phyloP scores from a whole-genome alignment of 1,140 invertebrate species.

The Campoletis sonorensis region DNA sequence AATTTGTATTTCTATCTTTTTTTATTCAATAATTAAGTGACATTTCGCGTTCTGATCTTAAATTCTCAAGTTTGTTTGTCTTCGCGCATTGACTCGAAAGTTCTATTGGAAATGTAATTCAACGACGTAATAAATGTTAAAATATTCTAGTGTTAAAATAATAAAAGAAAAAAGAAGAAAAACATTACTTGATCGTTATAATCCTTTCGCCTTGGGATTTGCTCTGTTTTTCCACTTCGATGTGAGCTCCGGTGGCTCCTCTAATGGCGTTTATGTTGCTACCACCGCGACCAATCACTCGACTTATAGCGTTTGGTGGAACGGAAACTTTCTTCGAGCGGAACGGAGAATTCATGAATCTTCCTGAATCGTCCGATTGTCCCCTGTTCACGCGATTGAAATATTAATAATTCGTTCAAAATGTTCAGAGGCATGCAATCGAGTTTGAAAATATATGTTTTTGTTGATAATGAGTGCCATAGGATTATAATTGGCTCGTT shows the following conservation, averaged over 20 bases:
- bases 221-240: conserved; percentile 97
- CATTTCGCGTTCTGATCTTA: too few relatives aligned
- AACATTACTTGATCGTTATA: conserved; percentile 92
- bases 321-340: conserved; percentile 92
- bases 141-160: neutral
- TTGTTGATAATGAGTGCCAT: neutral
- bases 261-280: conserved; percentile 98
- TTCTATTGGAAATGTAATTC: too few relatives aligned
- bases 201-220: conserved; percentile 95
- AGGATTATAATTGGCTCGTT: conserved; percentile 18
- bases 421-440: neutral
- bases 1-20: neutral
- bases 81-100: too few relatives aligned
- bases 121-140: neutral
- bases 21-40: too few relatives aligned
- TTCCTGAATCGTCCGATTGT: conserved; percentile 73
- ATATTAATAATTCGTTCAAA: conserved; percentile 8
- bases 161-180: neutral
- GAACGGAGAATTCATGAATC: conserved; percentile 75
- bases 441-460: too few relatives aligned
- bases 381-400: conserved; percentile 60
- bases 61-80: too few relatives aligned
- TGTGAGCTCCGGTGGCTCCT: conserved; percentile 95
- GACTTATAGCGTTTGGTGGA: conserved; percentile 94
- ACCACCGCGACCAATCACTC: conserved; percentile 96